Percentiles rank a stretch among this genome's conserved stretches.
phyloP scores from a whole-genome alignment of 1,140 invertebrate species.

The Pemphigus obesinymphae region DNA sequence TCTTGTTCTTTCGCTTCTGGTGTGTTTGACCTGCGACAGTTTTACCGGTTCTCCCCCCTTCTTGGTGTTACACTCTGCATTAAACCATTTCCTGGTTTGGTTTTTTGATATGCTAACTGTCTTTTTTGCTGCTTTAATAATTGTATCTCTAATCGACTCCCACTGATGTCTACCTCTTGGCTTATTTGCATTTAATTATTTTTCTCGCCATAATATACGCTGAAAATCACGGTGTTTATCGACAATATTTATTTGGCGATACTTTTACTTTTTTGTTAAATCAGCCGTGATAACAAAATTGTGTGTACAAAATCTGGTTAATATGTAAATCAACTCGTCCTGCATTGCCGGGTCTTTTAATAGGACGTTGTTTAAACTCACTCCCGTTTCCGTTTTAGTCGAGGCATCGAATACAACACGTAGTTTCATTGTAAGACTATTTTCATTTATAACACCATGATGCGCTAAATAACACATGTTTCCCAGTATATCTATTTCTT shows the following conservation, averaged over 20 bases:
- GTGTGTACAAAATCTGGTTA: slow-evolving; percentile 42
- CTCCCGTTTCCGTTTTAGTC: slow-evolving; percentile 29
- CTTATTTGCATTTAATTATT: not conserved
- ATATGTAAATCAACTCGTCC: slow-evolving; percentile 35
- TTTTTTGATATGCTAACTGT: too few species aligned
- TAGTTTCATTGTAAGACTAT: too few species aligned
- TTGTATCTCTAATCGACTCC: not conserved
- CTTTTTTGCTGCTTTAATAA: too few species aligned
- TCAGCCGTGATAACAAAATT: slow-evolving; percentile 44
- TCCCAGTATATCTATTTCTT: too few species aligned
- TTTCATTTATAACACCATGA: too few species aligned
- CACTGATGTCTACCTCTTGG: not conserved
- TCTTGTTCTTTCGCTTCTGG: slow-evolving; percentile 17
- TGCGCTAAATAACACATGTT: too few species aligned
- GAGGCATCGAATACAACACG: too few species aligned
- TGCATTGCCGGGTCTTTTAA: slow-evolving; percentile 40
- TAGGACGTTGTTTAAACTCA: slow-evolving; percentile 44
- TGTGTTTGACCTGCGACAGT: not conserved
- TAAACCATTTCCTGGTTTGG: not conserved
- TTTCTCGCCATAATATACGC: too few species aligned
- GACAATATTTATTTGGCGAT: too few species aligned
- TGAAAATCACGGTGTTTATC: too few species aligned
- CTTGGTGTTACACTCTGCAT: not conserved
- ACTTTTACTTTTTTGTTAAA: slow-evolving; percentile 45
- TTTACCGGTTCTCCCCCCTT: not conserved